A percentile compares a stretch with the other conserved stretches of the same genome.
phyloP scores from a whole-genome alignment of 35 echinoderm and acorn worm species.

The Nesometra sesokonis region DNA sequence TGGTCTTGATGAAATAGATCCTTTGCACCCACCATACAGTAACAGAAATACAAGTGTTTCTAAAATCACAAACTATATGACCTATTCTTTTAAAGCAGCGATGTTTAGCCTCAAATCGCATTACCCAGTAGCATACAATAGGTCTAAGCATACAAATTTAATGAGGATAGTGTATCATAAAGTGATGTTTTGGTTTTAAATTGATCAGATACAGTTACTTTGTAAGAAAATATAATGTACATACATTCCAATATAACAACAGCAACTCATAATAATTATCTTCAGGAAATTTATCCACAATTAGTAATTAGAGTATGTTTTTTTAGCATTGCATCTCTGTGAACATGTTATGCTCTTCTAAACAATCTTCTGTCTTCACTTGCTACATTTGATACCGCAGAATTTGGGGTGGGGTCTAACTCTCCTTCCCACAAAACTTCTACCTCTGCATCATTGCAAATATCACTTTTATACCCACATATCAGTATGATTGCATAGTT shows the following conservation, averaged over 20 bases:
- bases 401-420: no score
- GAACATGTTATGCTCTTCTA: no score
- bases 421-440: no score
- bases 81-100: neutral
- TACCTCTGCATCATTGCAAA: no score
- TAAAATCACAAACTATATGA: conserved; percentile 20
- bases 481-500: no score
- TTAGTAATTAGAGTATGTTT: no score
- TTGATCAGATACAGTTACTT: neutral
- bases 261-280: no score
- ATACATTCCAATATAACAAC: neutral
- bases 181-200: conserved; percentile 15
- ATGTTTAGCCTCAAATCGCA: conserved; percentile 8
- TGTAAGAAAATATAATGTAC: conserved; percentile 1
- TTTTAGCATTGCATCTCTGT: no score
- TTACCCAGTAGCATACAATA: conserved; percentile 1
- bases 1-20: neutral
- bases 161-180: conserved; percentile 7
- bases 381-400: no score
- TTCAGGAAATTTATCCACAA: no score
- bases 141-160: conserved; percentile 10
- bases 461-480: no score
- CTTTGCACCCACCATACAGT: conserved; percentile 9
- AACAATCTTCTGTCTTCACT: no score
- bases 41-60: conserved; percentile 10